Base-by-base conservation (phyloP, 64 coral and sea anemone species). In the Astreopora myriophthalma region DNA sequence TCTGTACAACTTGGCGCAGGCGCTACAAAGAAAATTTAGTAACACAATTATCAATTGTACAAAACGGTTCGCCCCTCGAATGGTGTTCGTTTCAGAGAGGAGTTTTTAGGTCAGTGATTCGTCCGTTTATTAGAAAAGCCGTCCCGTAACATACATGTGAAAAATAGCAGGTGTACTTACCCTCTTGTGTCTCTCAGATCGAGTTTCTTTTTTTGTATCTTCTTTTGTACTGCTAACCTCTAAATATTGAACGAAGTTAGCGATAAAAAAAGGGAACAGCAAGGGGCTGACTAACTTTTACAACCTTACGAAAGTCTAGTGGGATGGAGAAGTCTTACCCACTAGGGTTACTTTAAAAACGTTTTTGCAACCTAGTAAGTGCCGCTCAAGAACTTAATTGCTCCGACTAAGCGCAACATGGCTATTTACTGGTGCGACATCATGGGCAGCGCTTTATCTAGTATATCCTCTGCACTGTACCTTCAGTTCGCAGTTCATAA, bases 101-200 rank as follows among this genome's bases (percentile, higher is more conserved):
- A n/a, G n/a, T 0, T 55, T 22, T 19, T 55, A 13, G 17, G 17
- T 55, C 17, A 16, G 51, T 55, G 51, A 5, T 5, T 46, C 42
- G 11, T 46, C 11, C 5, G 0, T 46, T 55, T 55, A 3, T 22
- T 22, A 55, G 17, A 55, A 55, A 2, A 16, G n/a, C n/a, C n/a
- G n/a, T n/a, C n/a, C n/a, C 22, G 5, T 64, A 23, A 64, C 5
- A 75, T 13, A 34, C 22, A 0, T 7, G 3, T 22, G 29, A 2
- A 46, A 0, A 8, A 22, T n/a, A 8, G 17, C 19, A 61, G 2
- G 20, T 71, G 8, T 69, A 60, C 89, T 52, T 51, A 91, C 89
- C 57, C 89, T 40, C 25, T 91, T 91, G 69, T 91, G 89, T 40
- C 89, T 78, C 19, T 91, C 75, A 20, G 75, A 80, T 52, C 89